Conservation (phyloP, 2,888 invertebrate species). For the Ditylenchus weischeri region DNA sequence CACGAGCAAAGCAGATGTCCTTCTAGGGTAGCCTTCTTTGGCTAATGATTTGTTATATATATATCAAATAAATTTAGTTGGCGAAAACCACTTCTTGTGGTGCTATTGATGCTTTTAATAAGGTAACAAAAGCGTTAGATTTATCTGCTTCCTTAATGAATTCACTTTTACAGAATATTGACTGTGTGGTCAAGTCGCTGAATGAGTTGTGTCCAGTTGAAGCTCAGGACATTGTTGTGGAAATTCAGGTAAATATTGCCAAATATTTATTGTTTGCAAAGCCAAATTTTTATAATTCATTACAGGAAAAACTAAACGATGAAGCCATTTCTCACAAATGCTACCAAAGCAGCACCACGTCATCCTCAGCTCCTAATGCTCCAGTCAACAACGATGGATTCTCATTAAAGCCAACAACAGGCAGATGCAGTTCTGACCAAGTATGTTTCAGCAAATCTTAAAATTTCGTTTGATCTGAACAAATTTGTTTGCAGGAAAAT, state of each 20-base stretch:
- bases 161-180: conserved; percentile 34
- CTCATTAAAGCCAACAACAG: conserved; percentile 27
- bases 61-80: conserved; percentile 6
- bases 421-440: conserved; percentile 31
- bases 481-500: conserved; percentile 42
- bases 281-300: background rate
- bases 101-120: conserved; percentile 49
- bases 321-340: conserved; percentile 39
- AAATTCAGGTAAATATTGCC: conserved; percentile 40
- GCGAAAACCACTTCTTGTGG: conserved; percentile 34
- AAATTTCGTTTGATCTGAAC: background rate
- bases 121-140: background rate
- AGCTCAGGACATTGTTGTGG: conserved; percentile 52
- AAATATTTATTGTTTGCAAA: no score
- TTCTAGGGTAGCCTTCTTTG: conserved; percentile 22
- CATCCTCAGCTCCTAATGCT: background rate
- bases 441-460: conserved; percentile 7
- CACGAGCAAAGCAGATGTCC: conserved; percentile 39
- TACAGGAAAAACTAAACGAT: conserved; percentile 36
- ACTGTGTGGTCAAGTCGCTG: conserved; percentile 50
- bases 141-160: no score
- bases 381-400: conserved; percentile 32
- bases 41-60: background rate
- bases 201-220: conserved; percentile 53
- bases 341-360: conserved; percentile 24